Base-by-base conservation (phyloP, 2,888 invertebrate species). In the Branchipolynoe longqiensis region DNA sequence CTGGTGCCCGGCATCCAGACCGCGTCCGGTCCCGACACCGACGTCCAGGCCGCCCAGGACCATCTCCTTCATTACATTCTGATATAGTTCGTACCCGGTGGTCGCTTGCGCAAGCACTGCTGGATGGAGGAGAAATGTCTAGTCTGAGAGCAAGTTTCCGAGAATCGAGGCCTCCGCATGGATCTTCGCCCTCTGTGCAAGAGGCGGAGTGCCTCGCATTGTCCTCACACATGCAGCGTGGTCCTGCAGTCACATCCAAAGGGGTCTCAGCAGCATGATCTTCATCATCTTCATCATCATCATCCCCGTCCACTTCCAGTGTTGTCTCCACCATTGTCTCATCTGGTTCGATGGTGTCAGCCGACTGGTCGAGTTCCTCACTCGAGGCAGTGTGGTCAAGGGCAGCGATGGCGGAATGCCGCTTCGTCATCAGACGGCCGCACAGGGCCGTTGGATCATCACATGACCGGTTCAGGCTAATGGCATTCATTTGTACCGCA, bases 1-100 rank as follows among this genome's bases (percentile, higher is more conserved):
- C n/a, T 2, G 62, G 41, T 33, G 54, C 28, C 8, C 36, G 14
- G 28, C 78, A 41, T 4, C 78, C 78, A 4, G 78, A 78, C 1
- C 54, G 41, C 25, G 78, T 78, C 48, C 78, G 78, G 78, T 78
- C 78, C 1, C 78, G 41, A 25, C 25, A 25, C 31, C 78, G 18
- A 3, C 48, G 4, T 8, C 18, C 14, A 8, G 18, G 25, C 33
- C 12, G 25, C 1, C 8, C 14, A 28, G 31, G 12, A 0, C 4
- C 6, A 4, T 25, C 78, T 1, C 1, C 22, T n/a, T 78, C 84
- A 28, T 73, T 84, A 28, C 14, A 14, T 41, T 62, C 84, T 48
- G 84, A 84, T 0, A 78, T 78, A 78, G 78, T 78, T 28, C 78
- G 41, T n/a, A 48, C 41, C 4, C 78, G 69, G 36, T 69, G 36